A percentile compares a stretch with the other conserved stretches of the same genome.
phyloP scores from a whole-genome alignment of 2,113 vertebrate species.

The Gobio gobio region DNA sequence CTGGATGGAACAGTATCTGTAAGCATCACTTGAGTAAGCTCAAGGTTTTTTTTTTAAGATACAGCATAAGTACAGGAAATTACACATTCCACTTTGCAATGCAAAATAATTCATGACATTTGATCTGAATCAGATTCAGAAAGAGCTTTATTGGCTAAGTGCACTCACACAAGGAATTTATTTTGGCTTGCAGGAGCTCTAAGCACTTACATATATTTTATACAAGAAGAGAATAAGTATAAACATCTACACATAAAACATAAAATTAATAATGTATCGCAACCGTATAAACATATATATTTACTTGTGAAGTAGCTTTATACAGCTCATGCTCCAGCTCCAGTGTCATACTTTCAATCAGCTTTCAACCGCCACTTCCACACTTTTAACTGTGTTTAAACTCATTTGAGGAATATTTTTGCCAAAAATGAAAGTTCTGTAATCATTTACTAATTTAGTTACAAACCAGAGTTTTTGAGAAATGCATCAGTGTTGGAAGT shows the following conservation, averaged over 20 bases:
- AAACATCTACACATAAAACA: not conserved
- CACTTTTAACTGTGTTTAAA: not conserved
- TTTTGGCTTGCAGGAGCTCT: conserved; percentile 12
- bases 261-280: not conserved
- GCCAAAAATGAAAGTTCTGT: not conserved
- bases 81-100: not conserved
- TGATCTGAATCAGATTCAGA: conserved; percentile 13
- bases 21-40: not conserved
- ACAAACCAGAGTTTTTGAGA: not conserved
- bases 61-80: not conserved
- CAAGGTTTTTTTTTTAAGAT: not conserved
- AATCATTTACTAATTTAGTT: not conserved
- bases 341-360: not conserved
- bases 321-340: not conserved
- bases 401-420: not conserved
- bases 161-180: not conserved
- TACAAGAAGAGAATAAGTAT: not conserved
- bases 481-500: not conserved
- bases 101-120: not conserved
- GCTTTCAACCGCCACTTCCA: not conserved
- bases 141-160: not conserved
- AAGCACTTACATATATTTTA: not conserved
- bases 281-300: conserved; percentile 1
- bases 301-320: not conserved
- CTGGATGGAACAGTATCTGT: not conserved